Percentiles rank a stretch among this genome's conserved stretches.
Evolutionary conservation across 2,888 invertebrate genomes (phyloP).

Genomic region (Sarcophaga subvicina): DNA sequence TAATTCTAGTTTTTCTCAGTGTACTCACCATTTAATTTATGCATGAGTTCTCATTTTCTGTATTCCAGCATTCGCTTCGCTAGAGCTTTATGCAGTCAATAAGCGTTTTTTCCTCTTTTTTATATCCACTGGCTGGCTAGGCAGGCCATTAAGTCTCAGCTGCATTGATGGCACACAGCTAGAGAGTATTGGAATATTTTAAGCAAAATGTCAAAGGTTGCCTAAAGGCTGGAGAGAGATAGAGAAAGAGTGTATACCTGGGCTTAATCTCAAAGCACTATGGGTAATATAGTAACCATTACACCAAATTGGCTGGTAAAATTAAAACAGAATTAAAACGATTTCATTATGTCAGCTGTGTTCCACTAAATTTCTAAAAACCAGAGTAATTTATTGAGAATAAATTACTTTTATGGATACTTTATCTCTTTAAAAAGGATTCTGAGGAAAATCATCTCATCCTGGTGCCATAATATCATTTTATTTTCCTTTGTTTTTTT

Average conservation of each 20-base stretch:
- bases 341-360: too few relatives aligned
- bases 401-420: too few relatives aligned
- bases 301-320: too few relatives aligned
- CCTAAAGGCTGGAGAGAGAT: too few relatives aligned
- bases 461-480: not conserved
- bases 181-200: not conserved
- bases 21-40: constrained; percentile 26
- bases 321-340: too few relatives aligned
- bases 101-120: not conserved
- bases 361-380: too few relatives aligned
- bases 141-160: constrained; percentile 17
- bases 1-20: not conserved
- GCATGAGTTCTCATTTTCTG: constrained; percentile 5
- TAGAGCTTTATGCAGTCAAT: not conserved
- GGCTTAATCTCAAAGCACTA: too few relatives aligned
- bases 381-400: too few relatives aligned
- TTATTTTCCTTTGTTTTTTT: not conserved
- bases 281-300: too few relatives aligned
- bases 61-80: not conserved
- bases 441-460: not conserved
- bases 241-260: too few relatives aligned
- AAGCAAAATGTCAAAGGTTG: constrained; percentile 49
- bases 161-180: not conserved
- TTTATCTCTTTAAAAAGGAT: too few relatives aligned
- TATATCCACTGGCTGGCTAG: not conserved